Evolutionary conservation across 2,888 invertebrate species (phyloP), one percentile per base, ranked within the genome.

Genomic region (Uloborus plumipes): DNA sequence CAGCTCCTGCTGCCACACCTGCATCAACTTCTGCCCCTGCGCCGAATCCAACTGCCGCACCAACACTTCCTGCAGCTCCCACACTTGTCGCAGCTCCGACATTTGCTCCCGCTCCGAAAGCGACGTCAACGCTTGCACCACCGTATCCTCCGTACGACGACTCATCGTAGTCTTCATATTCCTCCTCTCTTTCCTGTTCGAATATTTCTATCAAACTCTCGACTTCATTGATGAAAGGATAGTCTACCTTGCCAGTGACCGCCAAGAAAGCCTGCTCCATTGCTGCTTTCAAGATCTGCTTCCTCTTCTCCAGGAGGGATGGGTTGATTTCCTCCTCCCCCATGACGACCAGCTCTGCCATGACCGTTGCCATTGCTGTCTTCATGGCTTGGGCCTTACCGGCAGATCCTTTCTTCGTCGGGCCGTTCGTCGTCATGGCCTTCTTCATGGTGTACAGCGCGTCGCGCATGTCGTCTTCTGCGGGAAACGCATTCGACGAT

Each of bases 281-380:
- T 18, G 22, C 20, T 16, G 4, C 15, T 49, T 16, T 26, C 6
- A 65, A 2, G 9, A 39, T 47, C 9, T 18, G 14, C 14, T 49
- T 47, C 50, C 20, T 65, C 4, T 47, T 47, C 20, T 65, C 49
- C 0, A 65, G 47, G 1, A 49, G 7, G n/a, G 49, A 14, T 49
- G 13, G 9, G 6, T 18, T 4, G 4, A 18, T 3, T 13, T 11
- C 15, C 1, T 65, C 39, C 1, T 49, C 65, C 4, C 49, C 65
- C 49, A 16, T 20, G 0, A 65, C 65, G 2, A 65, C 65, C 4
- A 65, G 39, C 13, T 65, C 65, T 18, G 65, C 65, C 49, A 65
- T 65, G 7, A 65, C 65, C 7, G 65, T 18, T 20, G 65, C 65
- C 47, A 65, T n/a, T 16, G 65, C 65, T 13, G 14, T 20, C 2